Conservation (phyloP, 2,113 vertebrate genomes). For the Dendrocopos noguchii region DNA sequence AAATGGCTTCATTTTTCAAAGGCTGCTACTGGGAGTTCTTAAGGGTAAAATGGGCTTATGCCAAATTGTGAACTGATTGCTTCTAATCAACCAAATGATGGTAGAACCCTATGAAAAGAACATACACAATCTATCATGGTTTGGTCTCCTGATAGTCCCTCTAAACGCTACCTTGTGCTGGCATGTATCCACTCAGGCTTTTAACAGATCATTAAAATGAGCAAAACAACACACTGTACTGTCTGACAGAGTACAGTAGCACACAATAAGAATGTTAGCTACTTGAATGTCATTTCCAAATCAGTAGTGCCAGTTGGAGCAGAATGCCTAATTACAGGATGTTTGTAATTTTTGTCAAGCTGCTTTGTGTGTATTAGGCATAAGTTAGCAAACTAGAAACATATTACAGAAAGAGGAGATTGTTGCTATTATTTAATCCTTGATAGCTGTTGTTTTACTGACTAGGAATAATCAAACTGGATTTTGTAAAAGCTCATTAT, state of each 20-base stretch:
- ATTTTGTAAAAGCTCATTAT: not conserved
- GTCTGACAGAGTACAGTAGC: not conserved
- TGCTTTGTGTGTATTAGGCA: not conserved
- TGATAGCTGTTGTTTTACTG: not conserved
- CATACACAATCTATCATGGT: constrained; percentile 11
- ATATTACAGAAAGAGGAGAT: not conserved
- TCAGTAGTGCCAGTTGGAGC: constrained; percentile 40
- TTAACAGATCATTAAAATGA: constrained; percentile 2
- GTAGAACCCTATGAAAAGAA: constrained; percentile 7
- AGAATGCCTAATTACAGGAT: constrained; percentile 39
- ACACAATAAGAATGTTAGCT: not conserved
- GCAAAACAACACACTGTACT: not conserved
- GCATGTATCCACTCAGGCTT: not conserved
- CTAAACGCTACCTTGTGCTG: not conserved
- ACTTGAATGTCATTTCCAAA: constrained; percentile 4
- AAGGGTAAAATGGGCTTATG: not conserved
- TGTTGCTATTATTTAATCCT: not conserved
- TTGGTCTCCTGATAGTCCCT: not conserved
- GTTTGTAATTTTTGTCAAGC: constrained; percentile 44
- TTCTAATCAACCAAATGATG: constrained; percentile 59
- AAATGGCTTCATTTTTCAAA: constrained; percentile 52
- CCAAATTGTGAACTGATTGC: constrained; percentile 61
- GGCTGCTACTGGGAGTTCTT: constrained; percentile 2
- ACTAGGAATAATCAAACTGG: not conserved
- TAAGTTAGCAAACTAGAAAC: constrained; percentile 21